Base-by-base conservation (phyloP, 2,797 vertebrate genomes). In the Cuniculus paca region DNA sequence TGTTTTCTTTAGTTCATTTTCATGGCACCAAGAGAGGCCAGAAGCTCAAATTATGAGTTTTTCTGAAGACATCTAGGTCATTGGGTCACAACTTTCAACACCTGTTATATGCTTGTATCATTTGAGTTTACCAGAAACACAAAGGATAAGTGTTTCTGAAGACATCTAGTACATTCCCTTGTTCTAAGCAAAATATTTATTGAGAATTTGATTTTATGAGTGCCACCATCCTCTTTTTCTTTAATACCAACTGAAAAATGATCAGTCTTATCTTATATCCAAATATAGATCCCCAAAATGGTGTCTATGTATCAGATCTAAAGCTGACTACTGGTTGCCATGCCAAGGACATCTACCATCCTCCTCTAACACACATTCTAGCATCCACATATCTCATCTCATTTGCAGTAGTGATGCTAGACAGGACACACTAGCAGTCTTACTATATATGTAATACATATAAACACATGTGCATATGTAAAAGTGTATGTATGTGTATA, bases 11-110 rank as follows among this genome's bases (percentile, higher is more conserved):
- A 88, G 65, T 90, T 90, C 45, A 90, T 65, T 90, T 36, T 70
- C 88, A 20, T 48, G 74, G 52, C 34, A 87, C 36, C 9, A 42
- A 86, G 68, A 95, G 22, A 93, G 56, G 60, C 4, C 36, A 79
- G 28, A 97, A 60, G 79, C 17, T 85, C 50, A 96, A 75, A 74
- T 88, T 39, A 61, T 61, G 34, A 77, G 28, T 90, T 16, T 70
- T 96, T 96, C 60, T 96, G 86, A 96, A 96, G 70, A 96, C 26
- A 84, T 89, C 20, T 45, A 92, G 31, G 31, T 89, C 80, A 89
- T 87, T 61, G 36, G 52, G 8, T 20, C 39, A 79, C 26, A 90
- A 36, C 3, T 54, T 79, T 68, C 26, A 39, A 63, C 26, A 42
- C 17, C 28, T 90, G 26, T 65, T 79, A 11, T 28, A 54, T 34